A percentile compares a stretch with the other conserved stretches of the same genome.
phyloP scores from a whole-genome alignment of 2,797 vertebrate species.

The Spea hammondii region DNA sequence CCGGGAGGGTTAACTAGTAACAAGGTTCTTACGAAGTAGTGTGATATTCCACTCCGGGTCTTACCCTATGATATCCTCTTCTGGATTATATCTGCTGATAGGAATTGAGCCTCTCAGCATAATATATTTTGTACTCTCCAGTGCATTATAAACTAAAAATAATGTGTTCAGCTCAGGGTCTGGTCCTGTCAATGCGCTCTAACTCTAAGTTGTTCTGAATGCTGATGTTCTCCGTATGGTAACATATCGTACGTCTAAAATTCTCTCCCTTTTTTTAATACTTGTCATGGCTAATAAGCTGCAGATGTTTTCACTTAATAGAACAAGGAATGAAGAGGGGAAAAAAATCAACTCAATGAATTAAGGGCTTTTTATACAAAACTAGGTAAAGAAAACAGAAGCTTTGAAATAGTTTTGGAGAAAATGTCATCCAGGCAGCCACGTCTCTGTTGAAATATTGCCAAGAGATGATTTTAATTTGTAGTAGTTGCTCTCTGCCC shows the following conservation, averaged over 20 bases:
- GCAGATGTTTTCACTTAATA: conserved; percentile 49
- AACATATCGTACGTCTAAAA: conserved; percentile 24
- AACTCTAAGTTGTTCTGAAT: conserved; percentile 23
- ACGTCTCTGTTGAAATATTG: conserved; percentile 43
- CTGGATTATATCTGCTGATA: conserved; percentile 24
- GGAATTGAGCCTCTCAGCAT: conserved; percentile 7
- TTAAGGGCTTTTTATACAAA: conserved; percentile 48
- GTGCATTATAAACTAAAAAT: conserved; percentile 43
- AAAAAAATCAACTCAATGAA: conserved; percentile 45
- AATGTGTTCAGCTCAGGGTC: conserved; percentile 16
- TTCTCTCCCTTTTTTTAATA: conserved; percentile 26
- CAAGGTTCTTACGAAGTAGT: conserved; percentile 1
- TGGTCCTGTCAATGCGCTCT: conserved; percentile 9
- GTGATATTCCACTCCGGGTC: conserved; percentile 1
- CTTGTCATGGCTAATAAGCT: conserved; percentile 48
- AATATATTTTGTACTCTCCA: conserved; percentile 27
- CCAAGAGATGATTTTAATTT: conserved; percentile 53
- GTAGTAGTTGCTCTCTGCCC: conserved; percentile 49
- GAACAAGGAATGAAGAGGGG: conserved; percentile 39
- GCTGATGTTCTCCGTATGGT: conserved; percentile 45
- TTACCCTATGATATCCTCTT: conserved; percentile 6
- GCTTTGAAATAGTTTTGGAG: conserved; percentile 33
- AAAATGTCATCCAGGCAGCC: conserved; percentile 30
- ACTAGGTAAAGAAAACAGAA: conserved; percentile 52
- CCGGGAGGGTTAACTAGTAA: conserved; percentile 12